Base-by-base conservation (phyloP, 2,888 invertebrate species). In the Cephus nigrinus region DNA sequence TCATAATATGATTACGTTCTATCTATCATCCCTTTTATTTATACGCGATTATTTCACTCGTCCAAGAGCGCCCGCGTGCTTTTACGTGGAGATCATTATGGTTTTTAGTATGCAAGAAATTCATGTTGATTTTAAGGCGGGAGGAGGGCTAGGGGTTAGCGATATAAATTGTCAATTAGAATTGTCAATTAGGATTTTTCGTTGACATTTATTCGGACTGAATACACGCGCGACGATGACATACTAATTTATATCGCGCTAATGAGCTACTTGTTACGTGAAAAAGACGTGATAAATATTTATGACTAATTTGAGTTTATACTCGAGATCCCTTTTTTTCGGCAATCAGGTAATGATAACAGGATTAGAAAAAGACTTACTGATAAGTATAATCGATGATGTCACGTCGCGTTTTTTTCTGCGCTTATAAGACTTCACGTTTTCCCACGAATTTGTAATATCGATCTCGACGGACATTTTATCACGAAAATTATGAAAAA, bases 1-100 rank as follows among this genome's bases (percentile, higher is more conserved):
- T 88, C 86, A 80, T 89, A 88, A 90, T 90, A 89, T 87, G 87
- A 90, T 90, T 90, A 89, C 86, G 84, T 84, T 86, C 82, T 85
- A 84, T 86, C 83, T 82, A 84, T 84, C 83, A 80, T 76, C 78
- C 76, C 80, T 79, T 83, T 83, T 79, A 79, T 79, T 73, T 76
- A 79, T 79, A 69, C 75, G 71, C 79, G 75, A 78, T 82, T 76
- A 76, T 73, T 36, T 73, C 73, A 34, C 69, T 75, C 69, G 36
- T 33, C 71, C 30, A 74, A 34, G 23, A 30, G 55, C 23, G 33
- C 74, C 55, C 55, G 68, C 33, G 32, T 55, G 75, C 68, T 33
- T 68, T 68, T 36, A 71, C 55, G 9, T 55, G 23, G 5, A 23
- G 55, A 55, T 15, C 9, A 55, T 55, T 23, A 55, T 55, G 55